Conservation (phyloP, 2,797 vertebrate species). For the Nannoperca australis region DNA sequence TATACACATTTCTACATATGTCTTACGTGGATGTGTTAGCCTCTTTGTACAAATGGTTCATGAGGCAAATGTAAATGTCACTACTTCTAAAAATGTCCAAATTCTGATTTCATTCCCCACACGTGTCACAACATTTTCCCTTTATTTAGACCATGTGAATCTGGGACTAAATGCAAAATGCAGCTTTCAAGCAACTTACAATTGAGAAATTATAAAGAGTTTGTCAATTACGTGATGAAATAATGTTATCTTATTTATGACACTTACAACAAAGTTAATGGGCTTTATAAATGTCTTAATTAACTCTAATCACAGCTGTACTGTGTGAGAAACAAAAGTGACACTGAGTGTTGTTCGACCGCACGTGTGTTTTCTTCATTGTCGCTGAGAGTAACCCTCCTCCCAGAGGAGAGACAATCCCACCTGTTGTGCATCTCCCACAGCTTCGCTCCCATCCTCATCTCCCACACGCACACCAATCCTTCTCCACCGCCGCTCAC, state of each 20-base stretch:
- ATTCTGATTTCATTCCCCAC: neutral
- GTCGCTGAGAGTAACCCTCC: neutral
- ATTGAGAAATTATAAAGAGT: neutral
- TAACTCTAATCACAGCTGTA: neutral
- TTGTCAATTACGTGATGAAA: too few relatives aligned
- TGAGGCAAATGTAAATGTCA: neutral
- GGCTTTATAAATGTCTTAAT: neutral
- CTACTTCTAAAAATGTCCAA: neutral
- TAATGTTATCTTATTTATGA: neutral
- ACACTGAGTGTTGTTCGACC: neutral
- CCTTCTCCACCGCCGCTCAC: conserved; percentile 95
- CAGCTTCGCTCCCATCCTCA: conserved; percentile 92
- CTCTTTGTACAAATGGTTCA: neutral
- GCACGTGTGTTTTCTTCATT: neutral
- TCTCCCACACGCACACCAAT: conserved; percentile 95
- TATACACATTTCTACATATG: neutral
- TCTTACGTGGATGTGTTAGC: neutral
- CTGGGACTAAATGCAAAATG: neutral
- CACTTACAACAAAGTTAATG: neutral
- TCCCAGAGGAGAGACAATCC: conserved; percentile 16
- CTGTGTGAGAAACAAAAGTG: neutral
- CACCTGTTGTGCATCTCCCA: conserved; percentile 98
- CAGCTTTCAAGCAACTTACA: neutral
- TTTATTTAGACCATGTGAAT: neutral
- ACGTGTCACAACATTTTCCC: neutral